Percentiles rank a stretch among this genome's conserved stretches.
Conservation (phyloP, 2,888 invertebrate species). For the Torymus tubicola region DNA sequence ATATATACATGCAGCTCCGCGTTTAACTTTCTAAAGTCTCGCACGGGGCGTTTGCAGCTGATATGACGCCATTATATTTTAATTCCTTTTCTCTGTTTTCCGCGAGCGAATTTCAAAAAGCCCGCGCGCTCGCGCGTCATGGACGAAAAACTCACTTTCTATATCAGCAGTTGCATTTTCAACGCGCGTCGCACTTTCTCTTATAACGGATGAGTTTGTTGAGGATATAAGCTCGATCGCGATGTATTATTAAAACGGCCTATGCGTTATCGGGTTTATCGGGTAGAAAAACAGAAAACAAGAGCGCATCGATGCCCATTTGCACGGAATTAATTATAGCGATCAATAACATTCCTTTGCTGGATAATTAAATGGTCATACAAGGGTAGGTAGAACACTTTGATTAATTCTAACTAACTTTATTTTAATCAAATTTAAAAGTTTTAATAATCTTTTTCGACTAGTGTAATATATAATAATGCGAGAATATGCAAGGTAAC, state of each 20-base stretch:
- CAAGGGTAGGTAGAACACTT: too few relatives aligned
- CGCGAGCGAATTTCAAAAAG: neutral
- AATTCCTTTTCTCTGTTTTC: constrained; percentile 22
- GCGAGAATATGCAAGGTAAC: too few relatives aligned
- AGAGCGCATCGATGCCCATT: neutral
- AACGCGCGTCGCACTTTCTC: constrained; percentile 33
- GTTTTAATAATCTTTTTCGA: too few relatives aligned
- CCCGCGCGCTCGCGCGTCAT: neutral
- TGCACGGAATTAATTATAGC: too few relatives aligned
- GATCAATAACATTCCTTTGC: too few relatives aligned
- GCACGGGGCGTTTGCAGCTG: neutral
- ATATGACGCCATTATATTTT: constrained; percentile 22
- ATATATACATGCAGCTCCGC: neutral
- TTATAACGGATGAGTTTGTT: neutral
- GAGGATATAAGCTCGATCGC: neutral
- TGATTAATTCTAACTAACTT: too few relatives aligned
- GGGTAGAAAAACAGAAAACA: neutral
- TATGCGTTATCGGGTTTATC: neutral
- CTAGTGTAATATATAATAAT: too few relatives aligned
- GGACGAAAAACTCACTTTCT: constrained; percentile 42
- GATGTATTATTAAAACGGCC: neutral
- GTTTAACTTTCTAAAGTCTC: constrained; percentile 25
- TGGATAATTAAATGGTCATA: too few relatives aligned
- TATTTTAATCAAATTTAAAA: too few relatives aligned
- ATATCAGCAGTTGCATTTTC: neutral